phyloP scores from a whole-genome alignment of 1,140 invertebrate genomes.

The Scaptomyza graminum region DNA sequence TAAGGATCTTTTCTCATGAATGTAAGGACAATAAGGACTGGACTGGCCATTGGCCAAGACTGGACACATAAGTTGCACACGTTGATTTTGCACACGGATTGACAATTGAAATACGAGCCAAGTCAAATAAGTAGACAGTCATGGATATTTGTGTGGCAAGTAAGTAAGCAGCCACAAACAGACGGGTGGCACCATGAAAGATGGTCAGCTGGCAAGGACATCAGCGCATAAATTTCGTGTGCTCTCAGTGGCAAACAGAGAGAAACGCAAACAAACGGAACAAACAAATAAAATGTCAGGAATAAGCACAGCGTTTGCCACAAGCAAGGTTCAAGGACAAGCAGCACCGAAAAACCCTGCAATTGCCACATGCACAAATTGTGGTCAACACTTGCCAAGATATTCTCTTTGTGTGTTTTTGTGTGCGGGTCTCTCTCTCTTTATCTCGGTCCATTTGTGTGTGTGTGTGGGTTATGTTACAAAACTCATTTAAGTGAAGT shows the following conservation, averaged over 20 bases:
- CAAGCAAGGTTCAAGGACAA: conserved; percentile 67
- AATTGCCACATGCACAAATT: conserved; percentile 75
- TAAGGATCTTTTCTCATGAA: background rate
- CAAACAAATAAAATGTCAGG: conserved; percentile 68
- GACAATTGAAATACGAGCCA: conserved; percentile 54
- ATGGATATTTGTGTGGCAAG: conserved; percentile 16
- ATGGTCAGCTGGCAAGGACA: conserved; percentile 34
- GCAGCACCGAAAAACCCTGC: conserved; percentile 23
- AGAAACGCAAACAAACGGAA: conserved; percentile 39
- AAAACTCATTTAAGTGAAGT: conserved; percentile 56
- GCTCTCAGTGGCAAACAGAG: conserved; percentile 41
- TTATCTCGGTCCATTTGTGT: conserved; percentile 5
- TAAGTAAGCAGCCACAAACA: conserved; percentile 11
- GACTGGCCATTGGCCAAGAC: conserved; percentile 1
- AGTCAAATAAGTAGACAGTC: conserved; percentile 38
- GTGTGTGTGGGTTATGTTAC: conserved; percentile 22
- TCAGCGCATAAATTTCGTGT: conserved; percentile 61
- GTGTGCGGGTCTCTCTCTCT: background rate
- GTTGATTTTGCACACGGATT: conserved; percentile 45
- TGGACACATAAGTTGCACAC: conserved; percentile 13
- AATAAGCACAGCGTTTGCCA: conserved; percentile 21
- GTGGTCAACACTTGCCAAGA: conserved; percentile 61
- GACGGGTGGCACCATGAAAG: background rate
- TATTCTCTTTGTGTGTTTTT: conserved; percentile 12
- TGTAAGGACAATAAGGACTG: conserved; percentile 1